Evolutionary conservation across 2,797 vertebrate species (phyloP).

Genomic region (Ficedula albicollis): DNA sequence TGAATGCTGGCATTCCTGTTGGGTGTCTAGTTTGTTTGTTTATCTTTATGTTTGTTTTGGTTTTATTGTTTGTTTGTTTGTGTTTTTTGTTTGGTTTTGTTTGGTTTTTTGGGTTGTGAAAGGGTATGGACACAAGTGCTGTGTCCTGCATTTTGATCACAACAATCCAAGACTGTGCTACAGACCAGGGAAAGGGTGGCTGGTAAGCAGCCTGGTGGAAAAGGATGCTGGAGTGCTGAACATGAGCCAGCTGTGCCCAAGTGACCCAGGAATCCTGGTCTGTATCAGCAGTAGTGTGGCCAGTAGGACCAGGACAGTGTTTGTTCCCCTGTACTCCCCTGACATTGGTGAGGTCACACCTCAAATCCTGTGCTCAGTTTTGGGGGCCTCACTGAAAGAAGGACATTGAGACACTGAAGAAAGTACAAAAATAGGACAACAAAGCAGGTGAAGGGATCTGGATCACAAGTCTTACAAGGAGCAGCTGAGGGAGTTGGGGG

Average conservation of each 20-base stretch:
- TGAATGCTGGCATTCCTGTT: not conserved
- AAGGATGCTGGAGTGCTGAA: not conserved
- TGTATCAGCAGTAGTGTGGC: not conserved
- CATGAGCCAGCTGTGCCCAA: not conserved
- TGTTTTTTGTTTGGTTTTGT: accelerated
- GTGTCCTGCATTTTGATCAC: not conserved
- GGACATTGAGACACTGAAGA: not conserved
- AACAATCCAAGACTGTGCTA: not conserved
- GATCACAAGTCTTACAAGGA: not conserved
- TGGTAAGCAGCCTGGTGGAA: not conserved
- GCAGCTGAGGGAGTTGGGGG: not conserved
- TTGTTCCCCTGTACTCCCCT: accelerated
- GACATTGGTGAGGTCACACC: accelerated
- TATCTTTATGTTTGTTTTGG: not conserved
- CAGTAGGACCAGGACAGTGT: not conserved
- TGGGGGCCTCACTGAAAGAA: not conserved
- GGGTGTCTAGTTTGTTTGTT: not conserved
- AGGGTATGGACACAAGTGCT: not conserved
- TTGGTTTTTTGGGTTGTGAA: not conserved
- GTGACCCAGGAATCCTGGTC: not conserved
- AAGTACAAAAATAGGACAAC: not conserved
- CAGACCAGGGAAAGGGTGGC: accelerated
- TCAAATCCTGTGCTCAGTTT: not conserved
- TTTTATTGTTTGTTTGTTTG: not conserved
- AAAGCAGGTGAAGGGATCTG: not conserved